Base-by-base conservation (phyloP, 2,888 invertebrate genomes). In the Stenurella melanura region DNA sequence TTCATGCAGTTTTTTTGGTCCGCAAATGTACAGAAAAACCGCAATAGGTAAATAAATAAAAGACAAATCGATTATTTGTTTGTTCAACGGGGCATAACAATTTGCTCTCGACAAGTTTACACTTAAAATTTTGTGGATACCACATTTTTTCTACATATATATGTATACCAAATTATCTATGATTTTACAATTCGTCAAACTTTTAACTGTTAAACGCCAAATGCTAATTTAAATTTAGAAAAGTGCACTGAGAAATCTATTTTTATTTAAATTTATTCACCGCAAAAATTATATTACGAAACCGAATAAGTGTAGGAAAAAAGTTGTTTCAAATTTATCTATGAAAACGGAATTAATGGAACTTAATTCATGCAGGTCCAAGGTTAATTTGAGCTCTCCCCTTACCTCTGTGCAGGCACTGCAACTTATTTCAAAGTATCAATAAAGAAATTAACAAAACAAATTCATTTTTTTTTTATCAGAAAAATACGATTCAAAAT, bases 191-290 rank as follows among this genome's bases (percentile, higher is more conserved):
- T 38, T 42, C 64, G 30, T 38, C 34, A 64, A 64, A 17, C 34
- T 42, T 18, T 64, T 11, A 64, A 64, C 38, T 18, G 38, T 63
- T 34, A 0, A 4, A 17, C 19, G 12, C 19, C 64, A 4, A 64
- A 42, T 42, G 38, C n/a, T 63, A 63, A 63, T 64, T 64, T n/a
- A 30, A 63, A 63, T 64, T 64, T n/a, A 30, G 17, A 26, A 61
- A 61, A 61, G 1, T 15, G n/a, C 61, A 30, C n/a, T 15, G n/a
- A 61, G 30, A 61, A 60, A 19, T 60, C 7, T 34, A 34, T 61
- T n/a, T 57, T 57, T 18, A 61, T 61, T 61, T 64, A 38, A 42
- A 42, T 64, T 34, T 63, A 18, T 56, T 56, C 15, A 58, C 58
- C 58, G 21, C 58, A 58, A 58, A 58, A 19, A 57, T 9, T 57